Percentiles rank a stretch among this genome's conserved stretches.
phyloP scores from a whole-genome alignment of 2,888 invertebrate genomes.

The Patella depressa region DNA sequence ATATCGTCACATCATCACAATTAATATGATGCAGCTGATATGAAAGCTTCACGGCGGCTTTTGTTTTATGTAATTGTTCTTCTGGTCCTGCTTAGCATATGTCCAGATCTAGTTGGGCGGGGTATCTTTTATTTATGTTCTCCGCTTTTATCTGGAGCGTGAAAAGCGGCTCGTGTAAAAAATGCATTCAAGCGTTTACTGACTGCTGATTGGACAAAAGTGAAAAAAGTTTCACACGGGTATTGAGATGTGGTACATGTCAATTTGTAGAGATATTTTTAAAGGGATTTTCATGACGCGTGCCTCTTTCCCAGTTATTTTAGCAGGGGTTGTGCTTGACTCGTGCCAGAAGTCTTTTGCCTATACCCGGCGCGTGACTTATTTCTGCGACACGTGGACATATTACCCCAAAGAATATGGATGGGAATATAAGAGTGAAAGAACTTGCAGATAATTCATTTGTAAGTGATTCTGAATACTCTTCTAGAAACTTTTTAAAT shows the following conservation, averaged over 20 bases:
- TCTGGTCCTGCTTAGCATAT: slow-evolving; percentile 2
- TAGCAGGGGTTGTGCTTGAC: background rate
- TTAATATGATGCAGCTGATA: too few species aligned
- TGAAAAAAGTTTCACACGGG: background rate
- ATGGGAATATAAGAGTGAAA: too few species aligned
- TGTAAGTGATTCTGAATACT: too few species aligned
- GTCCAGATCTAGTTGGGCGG: background rate
- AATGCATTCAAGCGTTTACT: background rate
- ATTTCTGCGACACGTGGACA: background rate
- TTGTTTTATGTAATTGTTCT: slow-evolving; percentile 7
- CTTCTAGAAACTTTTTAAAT: too few species aligned
- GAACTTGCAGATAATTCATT: too few species aligned
- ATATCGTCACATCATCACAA: too few species aligned
- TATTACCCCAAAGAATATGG: too few species aligned
- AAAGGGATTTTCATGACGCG: too few species aligned
- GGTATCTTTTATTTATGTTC: background rate
- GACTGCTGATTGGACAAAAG: background rate
- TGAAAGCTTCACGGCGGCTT: background rate
- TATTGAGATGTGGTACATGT: background rate
- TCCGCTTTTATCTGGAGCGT: slow-evolving; percentile 2
- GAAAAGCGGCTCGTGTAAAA: slow-evolving; percentile 3
- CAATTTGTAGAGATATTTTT: too few species aligned
- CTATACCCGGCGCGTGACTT: background rate
- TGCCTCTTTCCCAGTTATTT: too few species aligned
- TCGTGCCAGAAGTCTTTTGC: background rate